These are phyloP conservation scores for Drosophila antonietae DNA, from an alignment of 2,888 invertebrate genomes.

Conservation along the genomic window DNA sequence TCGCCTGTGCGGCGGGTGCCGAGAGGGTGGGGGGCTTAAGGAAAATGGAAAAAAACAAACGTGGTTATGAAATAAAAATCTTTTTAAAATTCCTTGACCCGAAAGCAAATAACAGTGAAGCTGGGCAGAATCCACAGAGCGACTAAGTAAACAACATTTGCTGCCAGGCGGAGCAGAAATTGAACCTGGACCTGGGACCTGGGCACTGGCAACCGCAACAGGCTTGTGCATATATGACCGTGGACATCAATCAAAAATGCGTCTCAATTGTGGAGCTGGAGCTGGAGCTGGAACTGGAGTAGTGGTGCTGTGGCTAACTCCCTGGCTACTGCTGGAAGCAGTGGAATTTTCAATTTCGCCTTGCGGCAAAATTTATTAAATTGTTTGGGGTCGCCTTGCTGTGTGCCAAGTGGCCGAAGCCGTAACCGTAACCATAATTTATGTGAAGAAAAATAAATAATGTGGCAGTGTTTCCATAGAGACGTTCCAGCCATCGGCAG, in stretches of 20 bases:
- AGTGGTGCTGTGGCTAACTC: no score
- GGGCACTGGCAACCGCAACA: slow-evolving; percentile 22
- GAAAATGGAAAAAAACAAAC: slow-evolving; percentile 23
- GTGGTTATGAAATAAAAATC: slow-evolving; percentile 71
- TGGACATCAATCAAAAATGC: slow-evolving; percentile 73
- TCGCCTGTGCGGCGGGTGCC: slow-evolving; percentile 30
- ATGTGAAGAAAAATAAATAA: slow-evolving; percentile 61
- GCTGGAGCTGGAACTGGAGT: not conserved
- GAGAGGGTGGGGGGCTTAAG: not conserved
- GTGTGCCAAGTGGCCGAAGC: slow-evolving; percentile 47
- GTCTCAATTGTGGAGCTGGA: slow-evolving; percentile 15
- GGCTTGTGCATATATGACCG: slow-evolving; percentile 35
- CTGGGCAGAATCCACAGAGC: slow-evolving; percentile 20
- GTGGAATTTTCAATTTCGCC: slow-evolving; percentile 73
- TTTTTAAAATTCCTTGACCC: slow-evolving; percentile 70
- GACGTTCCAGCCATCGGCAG: slow-evolving; percentile 18
- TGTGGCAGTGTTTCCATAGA: slow-evolving; percentile 26
- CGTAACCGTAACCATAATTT: slow-evolving; percentile 62
- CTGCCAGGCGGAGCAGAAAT: slow-evolving; percentile 20
- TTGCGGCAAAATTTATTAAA: slow-evolving; percentile 72
- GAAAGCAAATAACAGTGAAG: slow-evolving; percentile 62
- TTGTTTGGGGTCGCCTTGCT: slow-evolving; percentile 57
- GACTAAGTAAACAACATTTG: slow-evolving; percentile 60
- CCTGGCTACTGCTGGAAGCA: slow-evolving; percentile 1
- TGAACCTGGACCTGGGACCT: slow-evolving; percentile 7